A percentile compares a stretch with the other conserved stretches of the same genome.
phyloP scores from a whole-genome alignment of 1,140 invertebrate genomes.

The Drosophila pallidifrons region DNA sequence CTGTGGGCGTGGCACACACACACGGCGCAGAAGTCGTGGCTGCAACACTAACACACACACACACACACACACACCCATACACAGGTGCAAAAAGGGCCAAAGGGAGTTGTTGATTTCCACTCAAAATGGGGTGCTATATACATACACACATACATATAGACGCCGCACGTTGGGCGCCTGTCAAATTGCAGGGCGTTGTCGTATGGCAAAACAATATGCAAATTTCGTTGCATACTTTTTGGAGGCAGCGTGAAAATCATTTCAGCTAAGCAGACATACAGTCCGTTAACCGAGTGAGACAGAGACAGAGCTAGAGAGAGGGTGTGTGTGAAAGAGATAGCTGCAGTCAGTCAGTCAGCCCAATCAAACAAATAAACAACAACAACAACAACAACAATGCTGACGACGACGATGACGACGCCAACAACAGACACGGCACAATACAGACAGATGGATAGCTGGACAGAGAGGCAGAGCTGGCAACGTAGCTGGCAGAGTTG shows the following conservation, averaged over 20 bases:
- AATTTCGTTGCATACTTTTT: conserved; percentile 81
- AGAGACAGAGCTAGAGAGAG: background rate
- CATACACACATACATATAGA: conserved; percentile 28
- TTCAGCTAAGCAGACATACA: conserved; percentile 67
- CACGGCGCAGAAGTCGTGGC: background rate
- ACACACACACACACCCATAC: background rate
- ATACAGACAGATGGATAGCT: conserved; percentile 1
- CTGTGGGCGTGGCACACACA: background rate
- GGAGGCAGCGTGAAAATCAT: conserved; percentile 80
- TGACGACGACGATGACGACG: background rate
- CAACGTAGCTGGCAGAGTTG: background rate
- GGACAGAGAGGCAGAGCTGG: too few species aligned
- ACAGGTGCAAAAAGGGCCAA: conserved; percentile 60
- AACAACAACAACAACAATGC: conserved; percentile 11
- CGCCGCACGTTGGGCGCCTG: conserved; percentile 11
- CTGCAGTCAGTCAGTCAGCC: conserved; percentile 33
- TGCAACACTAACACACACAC: background rate
- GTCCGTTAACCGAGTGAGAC: background rate
- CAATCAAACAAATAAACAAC: conserved; percentile 56
- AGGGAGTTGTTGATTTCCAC: conserved; percentile 33
- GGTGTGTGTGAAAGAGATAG: background rate
- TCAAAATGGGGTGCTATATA: conserved; percentile 21
- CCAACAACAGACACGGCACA: conserved; percentile 4
- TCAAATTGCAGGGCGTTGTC: conserved; percentile 58
- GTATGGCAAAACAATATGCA: conserved; percentile 80